Percentiles rank a stretch among this genome's conserved stretches.
Conservation (phyloP, 2,113 vertebrate genomes). For the Cyphomyrus discorhynchus region DNA sequence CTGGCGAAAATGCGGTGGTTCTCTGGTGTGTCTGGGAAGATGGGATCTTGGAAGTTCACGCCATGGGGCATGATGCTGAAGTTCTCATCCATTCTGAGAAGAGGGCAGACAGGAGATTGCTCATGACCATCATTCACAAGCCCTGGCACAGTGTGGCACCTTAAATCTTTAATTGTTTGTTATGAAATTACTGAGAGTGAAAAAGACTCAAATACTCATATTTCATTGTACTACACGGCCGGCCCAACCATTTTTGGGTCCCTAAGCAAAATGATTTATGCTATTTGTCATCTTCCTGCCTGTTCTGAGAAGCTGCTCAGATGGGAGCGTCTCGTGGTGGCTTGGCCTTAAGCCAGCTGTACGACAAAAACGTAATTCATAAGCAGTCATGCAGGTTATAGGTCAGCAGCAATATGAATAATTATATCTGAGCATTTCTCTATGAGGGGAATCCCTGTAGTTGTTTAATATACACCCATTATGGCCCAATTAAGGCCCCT, state of each 20-base stretch:
- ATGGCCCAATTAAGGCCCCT: not conserved
- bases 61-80: conserved; percentile 73
- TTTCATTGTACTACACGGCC: not conserved
- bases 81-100: conserved; percentile 72
- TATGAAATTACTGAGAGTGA: not conserved
- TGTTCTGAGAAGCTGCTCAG: not conserved
- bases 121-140: not conserved
- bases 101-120: not conserved
- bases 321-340: not conserved
- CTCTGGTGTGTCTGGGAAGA: conserved; percentile 67
- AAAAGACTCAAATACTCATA: not conserved
- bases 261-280: not conserved
- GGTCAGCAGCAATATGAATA: not conserved
- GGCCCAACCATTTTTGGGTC: not conserved
- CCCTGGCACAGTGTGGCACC: not conserved
- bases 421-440: not conserved
- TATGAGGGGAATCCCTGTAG: not conserved
- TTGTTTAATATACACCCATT: not conserved
- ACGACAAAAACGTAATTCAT: not conserved
- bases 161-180: not conserved
- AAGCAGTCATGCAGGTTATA: not conserved
- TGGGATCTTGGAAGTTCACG: conserved; percentile 74
- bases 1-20: conserved; percentile 68
- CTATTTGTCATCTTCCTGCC: not conserved
- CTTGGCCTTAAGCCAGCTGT: not conserved